Evolutionary conservation across 2,797 vertebrate species (phyloP).

Genomic region (Yasuhikotakia modesta): DNA sequence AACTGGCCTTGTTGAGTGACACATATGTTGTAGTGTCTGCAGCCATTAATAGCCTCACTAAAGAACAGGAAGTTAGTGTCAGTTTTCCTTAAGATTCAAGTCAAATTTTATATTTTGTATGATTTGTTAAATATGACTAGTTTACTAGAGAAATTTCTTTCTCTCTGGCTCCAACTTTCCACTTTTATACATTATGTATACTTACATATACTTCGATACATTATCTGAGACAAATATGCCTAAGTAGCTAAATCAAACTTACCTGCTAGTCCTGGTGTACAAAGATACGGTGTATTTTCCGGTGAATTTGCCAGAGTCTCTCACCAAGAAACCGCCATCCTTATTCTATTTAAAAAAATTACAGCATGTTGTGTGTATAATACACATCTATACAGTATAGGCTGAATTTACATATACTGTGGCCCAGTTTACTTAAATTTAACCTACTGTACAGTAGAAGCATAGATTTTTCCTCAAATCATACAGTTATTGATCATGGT

Average conservation of each 20-base stretch:
- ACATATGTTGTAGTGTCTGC: constrained; percentile 95
- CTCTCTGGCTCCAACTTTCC: no score
- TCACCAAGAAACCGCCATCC: constrained; percentile 95
- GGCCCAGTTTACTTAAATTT: background rate
- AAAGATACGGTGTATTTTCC: constrained; percentile 96
- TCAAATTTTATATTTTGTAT: background rate
- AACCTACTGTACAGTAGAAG: background rate
- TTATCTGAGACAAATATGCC: constrained; percentile 7
- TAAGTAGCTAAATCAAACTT: constrained; percentile 65
- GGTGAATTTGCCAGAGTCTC: constrained; percentile 91
- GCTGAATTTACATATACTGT: background rate
- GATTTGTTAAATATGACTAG: no score
- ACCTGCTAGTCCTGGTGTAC: constrained; percentile 85
- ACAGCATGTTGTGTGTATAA: no score
- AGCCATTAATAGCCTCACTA: constrained; percentile 85
- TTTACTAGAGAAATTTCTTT: background rate
- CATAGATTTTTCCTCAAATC: no score
- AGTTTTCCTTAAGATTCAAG: constrained; percentile 9
- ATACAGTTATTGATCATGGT: no score
- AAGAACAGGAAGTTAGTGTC: constrained; percentile 45
- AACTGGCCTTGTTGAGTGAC: constrained; percentile 85
- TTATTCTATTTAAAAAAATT: constrained; percentile 81
- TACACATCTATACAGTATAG: background rate
- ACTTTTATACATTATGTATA: constrained; percentile 69
- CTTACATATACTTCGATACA: constrained; percentile 64